Base-by-base conservation (phyloP, 2,888 invertebrate genomes). In the Ptilodon capucinus region DNA sequence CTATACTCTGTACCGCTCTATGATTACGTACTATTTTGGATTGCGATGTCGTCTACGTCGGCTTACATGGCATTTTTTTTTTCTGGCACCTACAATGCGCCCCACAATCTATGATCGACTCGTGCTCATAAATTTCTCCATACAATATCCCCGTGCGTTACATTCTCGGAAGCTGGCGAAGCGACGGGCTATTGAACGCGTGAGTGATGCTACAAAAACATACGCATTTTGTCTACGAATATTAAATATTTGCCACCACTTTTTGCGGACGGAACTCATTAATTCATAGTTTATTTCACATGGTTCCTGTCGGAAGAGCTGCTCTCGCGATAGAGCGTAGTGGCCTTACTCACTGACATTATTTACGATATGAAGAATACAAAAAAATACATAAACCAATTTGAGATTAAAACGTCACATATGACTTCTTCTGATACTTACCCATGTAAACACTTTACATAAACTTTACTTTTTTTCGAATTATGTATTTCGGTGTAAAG, bases 121-220 rank as follows among this genome's bases (percentile, higher is more conserved):
- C 43, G 56, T 50, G 57, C 47, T 61, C 64, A 59, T 65, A 66
- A 66, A 64, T 68, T 52, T 56, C 44, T 30, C 40, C 45, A 48
- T 54, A 45, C 28, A 49, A 44, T 50, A 57, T 42, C 40, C 46
- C 48, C 48, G 48, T 42, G 46, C 57, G 54, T 25, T 35, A 19
- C 45, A 19, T 53, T 63, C 53, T 45, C 28, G 36, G 59, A 52
- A 58, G 30, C 23, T 18, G 40, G 35, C 40, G 19, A 48, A 40
- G 42, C 39, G 21, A 44, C 39, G 36, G 13, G 17, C 7, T 11
- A 25, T 28, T 9, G 9, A 11, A 14, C 28, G 11, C 46, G 19
- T 51, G 47, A 48, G 47, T 42, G 57, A 53, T 49, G 47, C 25
- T 9, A 11, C 18, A 42, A 28, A 41, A 45, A 42, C 35, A 19